Base-by-base conservation (phyloP, 2,888 invertebrate genomes). In the Amaurobius ferox region DNA sequence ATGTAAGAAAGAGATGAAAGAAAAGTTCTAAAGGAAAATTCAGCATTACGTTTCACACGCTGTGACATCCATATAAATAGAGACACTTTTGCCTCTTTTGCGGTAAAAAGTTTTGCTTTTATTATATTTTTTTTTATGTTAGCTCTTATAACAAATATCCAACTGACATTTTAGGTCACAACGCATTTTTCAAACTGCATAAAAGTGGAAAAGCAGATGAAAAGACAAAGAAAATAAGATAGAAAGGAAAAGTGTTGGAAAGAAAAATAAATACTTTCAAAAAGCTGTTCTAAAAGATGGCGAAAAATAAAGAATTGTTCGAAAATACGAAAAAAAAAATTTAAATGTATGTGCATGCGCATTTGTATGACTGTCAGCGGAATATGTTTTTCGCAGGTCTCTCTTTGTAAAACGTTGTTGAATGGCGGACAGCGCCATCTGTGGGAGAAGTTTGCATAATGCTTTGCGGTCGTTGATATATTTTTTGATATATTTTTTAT, bases 51-150 rank as follows among this genome's bases (percentile, higher is more conserved):
- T 64, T 74, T 81, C 71, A 55, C 72, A 35, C 72, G 44, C n/a
- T 71, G 71, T 66, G 83, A 83, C 76, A 77, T 77, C 66, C 77
- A 71, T 79, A 83, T 71, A 80, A 80, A 80, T 80, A 83, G 32
- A 83, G 70, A 48, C 83, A 72, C 55, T 72, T 79, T 70, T 66
- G 30, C 32, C 23, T 40, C 48, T 73, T 83, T 83, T 77, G 83
- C 48, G 66, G 77, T 61, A 66, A 77, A 83, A 83, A 48, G 40
- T 40, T 40, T 35, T 19, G 16, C n/a, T 48, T 72, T 72, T 55
- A 29, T 32, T 61, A 23, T 35, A 35, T 73, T 48, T 13, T 55
- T 29, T 76, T 40, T 28, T 13, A 30, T 83, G 39, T 64, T 48
- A 64, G 19, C 66, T 71, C 70, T 61, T 77, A 72, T 83, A 83